Base-by-base conservation (phyloP, 2,797 vertebrate species). In the Pampus argenteus region DNA sequence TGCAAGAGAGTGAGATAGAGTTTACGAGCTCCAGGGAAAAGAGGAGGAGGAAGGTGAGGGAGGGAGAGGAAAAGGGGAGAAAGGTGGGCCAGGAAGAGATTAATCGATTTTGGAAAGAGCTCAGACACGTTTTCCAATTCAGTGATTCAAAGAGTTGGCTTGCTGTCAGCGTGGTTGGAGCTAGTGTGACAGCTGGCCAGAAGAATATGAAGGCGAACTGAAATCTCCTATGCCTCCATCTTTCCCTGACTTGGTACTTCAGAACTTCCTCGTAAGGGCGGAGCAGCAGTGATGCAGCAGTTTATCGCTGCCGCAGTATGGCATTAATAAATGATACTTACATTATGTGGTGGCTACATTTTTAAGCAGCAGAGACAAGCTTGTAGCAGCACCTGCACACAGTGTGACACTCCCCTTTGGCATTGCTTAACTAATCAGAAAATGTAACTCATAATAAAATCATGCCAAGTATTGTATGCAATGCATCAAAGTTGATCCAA, bases 71-170 rank as follows among this genome's bases (percentile, higher is more conserved):
- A 55, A 47, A 29, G 6, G 6, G 42, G 34, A 60, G 38, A 18
- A 55, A 38, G 48, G 45, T 47, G n/a, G 62, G 48, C 49, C 54
- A 44, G 25, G 70, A 48, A 17, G 64, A 74, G 75, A 87, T 76
- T 61, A 25, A 90, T 87, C 1, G 74, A 81, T 86, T 73, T 83
- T 86, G 77, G 74, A 84, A 71, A 66, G 59, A 54, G 54, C 67
- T 84, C 83, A 86, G 60, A 68, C 55, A 58, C 5, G 4, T 79
- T 69, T 69, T 48, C 48, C 56, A 54, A 59, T 77, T 65, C 52
- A 42, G 73, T 78, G 66, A 85, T 68, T 86, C 56, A 85, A 50
- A 58, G 44, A 54, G 44, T 48, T 79, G 84, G 74, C 80, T 78
- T 54, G 15, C 61, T 64, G 73, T 80, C 81, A 79, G 76, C 2